phyloP scores from a whole-genome alignment of 2,113 vertebrate species.

The Chaetops frenatus region DNA sequence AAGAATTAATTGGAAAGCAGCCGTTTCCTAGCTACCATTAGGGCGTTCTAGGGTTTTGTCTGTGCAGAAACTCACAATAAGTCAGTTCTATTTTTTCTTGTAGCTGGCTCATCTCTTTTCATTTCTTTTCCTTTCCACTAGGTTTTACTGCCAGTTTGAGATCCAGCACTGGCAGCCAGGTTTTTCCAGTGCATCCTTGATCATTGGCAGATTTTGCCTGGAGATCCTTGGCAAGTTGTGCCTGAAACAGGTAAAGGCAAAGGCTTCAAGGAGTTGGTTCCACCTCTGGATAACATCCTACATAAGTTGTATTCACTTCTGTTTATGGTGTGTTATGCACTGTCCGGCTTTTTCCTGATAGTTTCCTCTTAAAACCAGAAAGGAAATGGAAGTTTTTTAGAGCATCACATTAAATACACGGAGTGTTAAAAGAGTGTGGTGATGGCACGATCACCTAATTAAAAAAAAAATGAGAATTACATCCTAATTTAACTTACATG shows the following conservation, averaged over 20 bases:
- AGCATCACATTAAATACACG: neutral
- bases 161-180: conserved; percentile 53
- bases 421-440: neutral
- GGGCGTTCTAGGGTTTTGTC: neutral
- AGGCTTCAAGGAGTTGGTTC: conserved; percentile 53
- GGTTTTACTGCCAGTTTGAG: conserved; percentile 51
- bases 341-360: neutral
- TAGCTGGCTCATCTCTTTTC: neutral
- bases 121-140: neutral
- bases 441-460: neutral
- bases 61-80: neutral
- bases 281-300: conserved; percentile 48
- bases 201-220: conserved; percentile 61
- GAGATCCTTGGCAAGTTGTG: conserved; percentile 38
- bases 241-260: conserved; percentile 44
- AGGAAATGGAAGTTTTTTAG: neutral
- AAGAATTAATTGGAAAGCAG: neutral
- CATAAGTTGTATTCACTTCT: conserved; percentile 23
- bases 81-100: neutral
- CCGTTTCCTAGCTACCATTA: neutral
- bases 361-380: neutral
- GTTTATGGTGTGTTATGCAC: neutral
- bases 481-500: neutral
- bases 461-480: neutral
- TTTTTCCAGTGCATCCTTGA: conserved; percentile 60